Conservation (phyloP, 2,888 invertebrate species). For the Dolomedes plantarius region DNA sequence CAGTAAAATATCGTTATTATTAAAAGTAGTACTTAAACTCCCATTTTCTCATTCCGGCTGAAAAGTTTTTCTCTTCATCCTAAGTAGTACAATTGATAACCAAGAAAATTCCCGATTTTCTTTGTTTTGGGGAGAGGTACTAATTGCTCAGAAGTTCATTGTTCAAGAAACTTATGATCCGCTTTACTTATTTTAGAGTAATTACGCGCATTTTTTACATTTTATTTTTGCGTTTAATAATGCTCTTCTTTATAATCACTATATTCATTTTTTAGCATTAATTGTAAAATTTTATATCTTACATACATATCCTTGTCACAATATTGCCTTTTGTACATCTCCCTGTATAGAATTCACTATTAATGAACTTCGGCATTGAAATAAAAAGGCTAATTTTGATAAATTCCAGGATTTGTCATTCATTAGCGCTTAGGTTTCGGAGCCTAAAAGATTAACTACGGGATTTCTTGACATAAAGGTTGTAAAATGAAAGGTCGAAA, state of each 20-base stretch:
- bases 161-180: background rate
- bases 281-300: background rate
- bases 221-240: slow-evolving; percentile 1
- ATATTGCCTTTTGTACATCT: background rate
- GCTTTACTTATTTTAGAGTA: background rate
- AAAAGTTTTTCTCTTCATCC: background rate
- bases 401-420: too few relatives aligned
- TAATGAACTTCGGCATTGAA: background rate
- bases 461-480: too few relatives aligned
- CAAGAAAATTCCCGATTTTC: slow-evolving; percentile 1
- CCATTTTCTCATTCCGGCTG: background rate
- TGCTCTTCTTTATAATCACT: background rate
- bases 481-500: too few relatives aligned
- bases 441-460: too few relatives aligned
- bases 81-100: slow-evolving; percentile 1
- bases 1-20: background rate
- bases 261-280: background rate
- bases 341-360: background rate
- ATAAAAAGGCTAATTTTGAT: too few relatives aligned
- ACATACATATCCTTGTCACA: background rate
- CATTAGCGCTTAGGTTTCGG: too few relatives aligned
- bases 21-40: background rate
- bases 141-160: background rate
- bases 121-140: background rate
- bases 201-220: background rate